These are phyloP conservation scores for Lycaena phlaeas DNA, from an alignment of 2,888 invertebrate genomes.

Conservation along the genomic window DNA sequence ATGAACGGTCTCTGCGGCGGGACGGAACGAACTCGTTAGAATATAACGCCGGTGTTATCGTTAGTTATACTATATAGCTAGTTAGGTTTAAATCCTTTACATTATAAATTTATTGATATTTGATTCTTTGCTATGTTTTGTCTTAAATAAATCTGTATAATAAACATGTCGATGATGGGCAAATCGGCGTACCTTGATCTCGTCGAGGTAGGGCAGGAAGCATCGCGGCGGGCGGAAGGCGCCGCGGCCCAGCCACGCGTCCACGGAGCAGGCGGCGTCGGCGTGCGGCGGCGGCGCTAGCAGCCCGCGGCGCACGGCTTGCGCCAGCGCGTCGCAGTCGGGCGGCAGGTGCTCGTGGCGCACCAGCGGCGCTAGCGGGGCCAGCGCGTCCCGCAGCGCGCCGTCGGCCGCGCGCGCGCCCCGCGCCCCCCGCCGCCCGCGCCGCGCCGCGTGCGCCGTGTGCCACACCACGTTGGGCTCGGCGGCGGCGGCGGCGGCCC, in stretches of 20 bases:
- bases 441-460: conserved; percentile 92
- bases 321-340: conserved; percentile 79
- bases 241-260: conserved; percentile 87
- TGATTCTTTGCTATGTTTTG: too few relatives aligned
- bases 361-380: conserved; percentile 87
- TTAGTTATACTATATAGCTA: too few relatives aligned
- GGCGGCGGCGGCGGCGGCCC: conserved; percentile 31
- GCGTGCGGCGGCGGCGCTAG: conserved; percentile 25
- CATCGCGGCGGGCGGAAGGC: conserved; percentile 88
- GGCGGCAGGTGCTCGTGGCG: conserved; percentile 93
- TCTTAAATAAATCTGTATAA: too few relatives aligned
- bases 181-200: conserved; percentile 84
- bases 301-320: conserved; percentile 43
- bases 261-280: conserved; percentile 77
- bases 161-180: too few relatives aligned
- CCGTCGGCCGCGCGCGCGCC: conserved; percentile 86
- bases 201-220: conserved; percentile 96
- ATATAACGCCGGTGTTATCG: too few relatives aligned
- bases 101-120: too few relatives aligned
- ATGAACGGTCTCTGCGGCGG: too few relatives aligned
- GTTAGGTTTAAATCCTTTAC: too few relatives aligned
- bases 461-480: conserved; percentile 93
- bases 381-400: conserved; percentile 87
- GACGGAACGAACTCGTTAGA: too few relatives aligned
- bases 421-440: conserved; percentile 85